Base-by-base conservation (phyloP, 2,113 vertebrate genomes). In the Lampris incognitus region DNA sequence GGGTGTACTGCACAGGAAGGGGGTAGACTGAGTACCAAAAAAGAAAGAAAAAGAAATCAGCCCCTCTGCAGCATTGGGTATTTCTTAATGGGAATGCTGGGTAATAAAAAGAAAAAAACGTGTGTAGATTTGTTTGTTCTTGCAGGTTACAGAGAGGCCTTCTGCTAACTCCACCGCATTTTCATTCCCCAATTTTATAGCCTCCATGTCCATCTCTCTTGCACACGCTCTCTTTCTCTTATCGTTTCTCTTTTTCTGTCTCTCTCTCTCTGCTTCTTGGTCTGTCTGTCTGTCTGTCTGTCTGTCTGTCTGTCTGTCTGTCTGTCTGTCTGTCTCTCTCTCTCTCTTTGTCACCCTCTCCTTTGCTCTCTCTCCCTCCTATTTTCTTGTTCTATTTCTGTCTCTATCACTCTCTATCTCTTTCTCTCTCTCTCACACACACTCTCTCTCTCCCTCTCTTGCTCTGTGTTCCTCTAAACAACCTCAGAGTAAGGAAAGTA, bases 401-500 rank as follows among this genome's bases (percentile, higher is more conserved):
- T 64, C 57, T 7, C 13, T 55, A 42, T 48, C 24, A 7, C 55
- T 2, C 60, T 63, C 39, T 3, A 5, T 13, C 11, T 48, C 13
- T 63, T 3, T n/a, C 13, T 39, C 36, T 59, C 37, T 40, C 36
- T 59, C 56, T 58, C 56, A 38, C 56, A 8, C 24, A 9, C 56
- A 9, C 57, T 59, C 57, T 59, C 57, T 9, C 57, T 40, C 57
- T 40, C 9, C 11, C 4, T 59, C 57, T 3, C 57, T 59, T 10
- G 9, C 57, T 9, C 49, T 54, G 39, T 37, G 9, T 37, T 52
- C n/a, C 59, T 48, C 56, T 10, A 55, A 40, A 72, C 60, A 55
- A 2, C 54, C 40, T 66, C 66, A 5, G 24, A 24, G 10, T 49
- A 36, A 55, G 10, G 58, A 49, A 61, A 38, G 41, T 86, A 86